Percentiles rank a stretch among this genome's conserved stretches.
phyloP scores from a whole-genome alignment of 2,797 vertebrate genomes.

The Sebastes glaucus region DNA sequence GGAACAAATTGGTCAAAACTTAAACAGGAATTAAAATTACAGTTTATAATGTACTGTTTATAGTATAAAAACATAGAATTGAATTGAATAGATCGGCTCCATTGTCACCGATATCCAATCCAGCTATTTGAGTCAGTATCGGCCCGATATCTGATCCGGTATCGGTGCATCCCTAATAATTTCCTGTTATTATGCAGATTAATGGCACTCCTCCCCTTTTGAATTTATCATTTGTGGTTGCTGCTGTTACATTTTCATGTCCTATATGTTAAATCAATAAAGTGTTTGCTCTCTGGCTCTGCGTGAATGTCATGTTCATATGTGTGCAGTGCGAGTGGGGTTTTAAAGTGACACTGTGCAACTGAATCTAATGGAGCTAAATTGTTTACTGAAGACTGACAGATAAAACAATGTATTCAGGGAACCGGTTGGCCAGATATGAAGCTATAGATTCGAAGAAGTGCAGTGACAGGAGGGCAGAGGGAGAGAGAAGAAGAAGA shows the following conservation, averaged over 20 bases:
- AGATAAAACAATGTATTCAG: constrained; percentile 47
- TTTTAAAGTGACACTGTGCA: constrained; percentile 3
- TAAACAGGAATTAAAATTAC: too few species aligned
- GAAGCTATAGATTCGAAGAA: constrained; percentile 34
- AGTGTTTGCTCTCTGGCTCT: neutral
- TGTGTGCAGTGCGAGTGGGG: neutral
- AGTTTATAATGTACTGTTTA: accelerated
- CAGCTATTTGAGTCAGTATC: too few species aligned
- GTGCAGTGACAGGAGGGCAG: constrained; percentile 41
- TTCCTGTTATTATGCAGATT: neutral
- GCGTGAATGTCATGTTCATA: neutral
- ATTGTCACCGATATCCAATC: too few species aligned
- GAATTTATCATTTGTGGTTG: neutral
- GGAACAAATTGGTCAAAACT: too few species aligned
- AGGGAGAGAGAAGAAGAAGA: neutral
- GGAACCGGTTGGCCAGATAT: constrained; percentile 43
- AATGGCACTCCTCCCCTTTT: neutral
- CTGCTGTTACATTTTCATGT: constrained; percentile 1
- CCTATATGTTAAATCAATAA: neutral
- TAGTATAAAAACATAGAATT: too few species aligned
- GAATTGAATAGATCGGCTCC: too few species aligned
- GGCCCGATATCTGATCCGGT: too few species aligned
- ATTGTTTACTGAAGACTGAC: constrained; percentile 49
- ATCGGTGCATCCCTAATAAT: neutral
- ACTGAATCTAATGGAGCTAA: constrained; percentile 43